Evolutionary conservation across 2,113 vertebrate genomes (phyloP).

Genomic region (Microtus pennsylvanicus): DNA sequence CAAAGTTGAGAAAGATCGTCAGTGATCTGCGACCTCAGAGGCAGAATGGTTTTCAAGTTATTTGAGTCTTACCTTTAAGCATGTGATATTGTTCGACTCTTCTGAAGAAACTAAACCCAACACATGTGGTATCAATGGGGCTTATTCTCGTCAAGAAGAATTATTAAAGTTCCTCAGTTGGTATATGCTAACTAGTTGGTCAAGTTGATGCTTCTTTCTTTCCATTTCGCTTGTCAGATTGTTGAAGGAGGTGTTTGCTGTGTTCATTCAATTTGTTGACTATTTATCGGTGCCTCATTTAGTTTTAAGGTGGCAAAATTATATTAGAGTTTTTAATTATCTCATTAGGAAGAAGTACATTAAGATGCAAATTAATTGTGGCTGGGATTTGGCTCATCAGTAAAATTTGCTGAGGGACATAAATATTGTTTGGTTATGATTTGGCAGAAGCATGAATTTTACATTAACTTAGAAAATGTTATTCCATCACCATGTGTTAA

Average conservation of each 20-base stretch:
- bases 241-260: constrained; percentile 28
- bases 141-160: not conserved
- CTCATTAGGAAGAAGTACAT: constrained; percentile 47
- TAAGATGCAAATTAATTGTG: constrained; percentile 44
- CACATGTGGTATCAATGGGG: not conserved
- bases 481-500: not conserved
- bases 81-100: not conserved
- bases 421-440: constrained; percentile 24
- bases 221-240: not conserved
- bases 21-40: not conserved
- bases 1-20: not conserved
- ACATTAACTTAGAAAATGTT: constrained; percentile 15
- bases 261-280: constrained; percentile 53
- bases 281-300: constrained; percentile 29
- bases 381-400: constrained; percentile 9
- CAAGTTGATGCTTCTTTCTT: not conserved
- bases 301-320: constrained; percentile 55
- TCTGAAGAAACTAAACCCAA: not conserved
- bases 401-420: constrained; percentile 54
- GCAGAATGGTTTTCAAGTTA: not conserved
- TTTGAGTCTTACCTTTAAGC: not conserved
- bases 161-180: not conserved
- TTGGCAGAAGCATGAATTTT: constrained; percentile 47
- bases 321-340: constrained; percentile 25
- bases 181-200: not conserved